Conservation (phyloP, 2,888 invertebrate genomes). For the Colletes collaris region DNA sequence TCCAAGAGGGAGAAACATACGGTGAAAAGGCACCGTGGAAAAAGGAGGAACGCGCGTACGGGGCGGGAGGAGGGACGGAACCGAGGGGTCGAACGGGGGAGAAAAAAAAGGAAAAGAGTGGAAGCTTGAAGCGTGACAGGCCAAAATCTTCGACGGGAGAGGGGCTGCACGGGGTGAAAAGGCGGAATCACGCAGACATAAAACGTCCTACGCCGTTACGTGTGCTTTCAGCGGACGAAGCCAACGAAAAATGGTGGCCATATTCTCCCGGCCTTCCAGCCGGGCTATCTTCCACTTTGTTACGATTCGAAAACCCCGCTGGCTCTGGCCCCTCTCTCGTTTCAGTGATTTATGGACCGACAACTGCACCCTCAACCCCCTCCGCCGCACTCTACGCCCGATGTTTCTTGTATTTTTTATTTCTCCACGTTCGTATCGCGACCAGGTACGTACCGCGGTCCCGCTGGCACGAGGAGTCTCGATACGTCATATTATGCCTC, state of each 20-base stretch:
- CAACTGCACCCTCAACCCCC: conserved; percentile 42
- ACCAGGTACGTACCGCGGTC: conserved; percentile 39
- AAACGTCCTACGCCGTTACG: conserved; percentile 66
- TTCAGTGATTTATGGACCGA: conserved; percentile 64
- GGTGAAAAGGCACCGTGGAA: conserved; percentile 1
- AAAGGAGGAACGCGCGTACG: background rate
- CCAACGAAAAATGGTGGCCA: conserved; percentile 70
- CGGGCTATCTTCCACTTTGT: conserved; percentile 72
- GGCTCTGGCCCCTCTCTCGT: conserved; percentile 54
- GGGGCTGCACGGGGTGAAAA: conserved; percentile 23
- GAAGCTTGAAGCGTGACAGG: conserved; percentile 57
- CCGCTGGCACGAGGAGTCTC: conserved; percentile 49
- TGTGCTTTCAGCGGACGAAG: conserved; percentile 69
- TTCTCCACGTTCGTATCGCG: conserved; percentile 44
- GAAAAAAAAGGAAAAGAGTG: conserved; percentile 13
- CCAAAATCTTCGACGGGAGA: conserved; percentile 62
- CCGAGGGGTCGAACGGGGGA: conserved; percentile 16
- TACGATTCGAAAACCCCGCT: conserved; percentile 74
- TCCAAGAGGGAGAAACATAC: conserved; percentile 4
- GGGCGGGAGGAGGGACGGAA: conserved; percentile 6
- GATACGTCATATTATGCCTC: conserved; percentile 72
- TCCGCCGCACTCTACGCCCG: conserved; percentile 2
- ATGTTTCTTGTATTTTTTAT: conserved; percentile 39
- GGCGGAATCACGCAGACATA: conserved; percentile 67
- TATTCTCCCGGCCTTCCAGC: conserved; percentile 64